These are phyloP conservation scores for Saguinus imperator DNA, from an alignment of 2,113 vertebrate genomes.

Conservation along the genomic window DNA sequence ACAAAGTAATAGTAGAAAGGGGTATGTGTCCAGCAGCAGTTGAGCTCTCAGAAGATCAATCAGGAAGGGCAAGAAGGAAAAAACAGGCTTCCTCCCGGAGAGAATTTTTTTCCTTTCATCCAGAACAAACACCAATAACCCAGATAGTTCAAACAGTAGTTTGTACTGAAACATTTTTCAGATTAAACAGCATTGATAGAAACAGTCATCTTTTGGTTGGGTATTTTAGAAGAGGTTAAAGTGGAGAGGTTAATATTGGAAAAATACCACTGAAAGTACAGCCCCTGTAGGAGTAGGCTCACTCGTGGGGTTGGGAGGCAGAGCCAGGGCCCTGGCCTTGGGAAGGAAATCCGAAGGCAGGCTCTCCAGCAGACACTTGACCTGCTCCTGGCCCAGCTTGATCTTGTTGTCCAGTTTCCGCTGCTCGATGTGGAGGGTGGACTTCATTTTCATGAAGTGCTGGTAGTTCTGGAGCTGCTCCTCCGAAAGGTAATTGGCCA, in stretches of 20 bases:
- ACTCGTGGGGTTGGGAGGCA: not conserved
- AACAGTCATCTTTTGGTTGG: not conserved
- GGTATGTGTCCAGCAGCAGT: slow-evolving; percentile 60
- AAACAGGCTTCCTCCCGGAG: slow-evolving; percentile 53
- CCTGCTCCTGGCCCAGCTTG: slow-evolving; percentile 92
- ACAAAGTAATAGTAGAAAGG: not conserved
- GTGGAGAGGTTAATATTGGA: slow-evolving; percentile 77
- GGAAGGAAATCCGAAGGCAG: slow-evolving; percentile 82
- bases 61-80: slow-evolving; percentile 58
- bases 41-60: not conserved
- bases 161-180: slow-evolving; percentile 6
- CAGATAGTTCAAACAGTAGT: slow-evolving; percentile 43
- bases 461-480: slow-evolving; percentile 92
- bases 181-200: slow-evolving; percentile 66
- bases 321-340: slow-evolving; percentile 69
- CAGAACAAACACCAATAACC: slow-evolving; percentile 62
- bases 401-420: slow-evolving; percentile 94
- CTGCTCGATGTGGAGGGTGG: slow-evolving; percentile 92
- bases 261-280: slow-evolving; percentile 40
- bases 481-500: slow-evolving; percentile 87
- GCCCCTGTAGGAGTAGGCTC: not conserved
- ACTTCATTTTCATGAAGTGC: slow-evolving; percentile 92
- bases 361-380: slow-evolving; percentile 89
- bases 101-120: slow-evolving; percentile 61
- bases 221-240: slow-evolving; percentile 70